A percentile compares a stretch with the other conserved stretches of the same genome.
Evolutionary conservation across 2,888 invertebrate species (phyloP).

Genomic region (Agriotes lineatus): DNA sequence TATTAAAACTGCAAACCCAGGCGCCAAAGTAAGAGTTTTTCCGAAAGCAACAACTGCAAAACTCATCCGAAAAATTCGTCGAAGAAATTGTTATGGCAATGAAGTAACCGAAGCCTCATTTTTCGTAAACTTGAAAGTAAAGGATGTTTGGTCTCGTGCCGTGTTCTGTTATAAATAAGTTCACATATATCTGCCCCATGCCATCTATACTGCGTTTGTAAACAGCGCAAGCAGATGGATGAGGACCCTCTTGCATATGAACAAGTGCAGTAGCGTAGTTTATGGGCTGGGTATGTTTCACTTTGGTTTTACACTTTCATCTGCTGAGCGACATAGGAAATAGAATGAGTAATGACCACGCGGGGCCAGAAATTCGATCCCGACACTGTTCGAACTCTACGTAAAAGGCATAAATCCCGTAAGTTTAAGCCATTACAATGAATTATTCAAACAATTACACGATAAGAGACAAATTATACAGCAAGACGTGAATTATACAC

Average conservation of each 20-base stretch:
- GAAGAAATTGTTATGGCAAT: constrained; percentile 22
- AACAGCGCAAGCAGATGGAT: constrained; percentile 57
- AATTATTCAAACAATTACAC: constrained; percentile 66
- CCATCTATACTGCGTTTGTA: constrained; percentile 55
- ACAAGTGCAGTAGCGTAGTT: constrained; percentile 52
- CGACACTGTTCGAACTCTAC: constrained; percentile 17
- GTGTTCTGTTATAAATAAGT: constrained; percentile 58
- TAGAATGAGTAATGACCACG: constrained; percentile 20
- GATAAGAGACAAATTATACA: constrained; percentile 66
- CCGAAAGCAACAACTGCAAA: background rate
- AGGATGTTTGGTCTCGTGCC: constrained; percentile 61
- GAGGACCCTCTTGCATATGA: constrained; percentile 53
- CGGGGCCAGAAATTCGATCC: background rate
- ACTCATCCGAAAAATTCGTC: background rate
- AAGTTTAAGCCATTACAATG: constrained; percentile 59
- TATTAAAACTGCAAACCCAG: too few species aligned
- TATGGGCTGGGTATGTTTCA: constrained; percentile 42
- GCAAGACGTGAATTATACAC: constrained; percentile 62
- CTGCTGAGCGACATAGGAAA: constrained; percentile 10
- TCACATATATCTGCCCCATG: constrained; percentile 51
- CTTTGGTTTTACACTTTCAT: constrained; percentile 34
- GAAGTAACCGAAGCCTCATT: constrained; percentile 38
- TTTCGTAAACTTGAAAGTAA: constrained; percentile 53
- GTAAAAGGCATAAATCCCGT: constrained; percentile 50
- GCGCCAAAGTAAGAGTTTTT: too few species aligned